These are phyloP conservation scores for Danio choprae DNA, from an alignment of 2,797 vertebrate genomes.

Conservation along the genomic window DNA sequence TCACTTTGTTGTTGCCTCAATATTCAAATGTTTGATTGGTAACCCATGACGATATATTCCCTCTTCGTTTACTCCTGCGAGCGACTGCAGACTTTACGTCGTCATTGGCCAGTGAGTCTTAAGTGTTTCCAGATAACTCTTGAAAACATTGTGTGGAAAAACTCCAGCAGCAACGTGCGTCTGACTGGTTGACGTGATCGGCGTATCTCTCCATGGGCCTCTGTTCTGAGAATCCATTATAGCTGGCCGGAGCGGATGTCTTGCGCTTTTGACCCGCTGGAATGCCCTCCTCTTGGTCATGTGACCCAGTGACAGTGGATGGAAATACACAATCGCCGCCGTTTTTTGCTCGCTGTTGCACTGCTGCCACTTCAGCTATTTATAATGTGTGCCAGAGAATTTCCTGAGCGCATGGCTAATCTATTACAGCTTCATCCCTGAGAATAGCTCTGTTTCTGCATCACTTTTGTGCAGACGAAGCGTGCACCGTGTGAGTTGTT, in stretches of 20 bases:
- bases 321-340: slow-evolving; percentile 65
- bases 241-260: slow-evolving; percentile 29
- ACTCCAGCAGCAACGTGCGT: slow-evolving; percentile 24
- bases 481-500: background rate
- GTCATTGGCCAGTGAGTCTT: background rate
- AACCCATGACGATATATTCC: background rate
- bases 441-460: slow-evolving; percentile 56
- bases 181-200: slow-evolving; percentile 1
- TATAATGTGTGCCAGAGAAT: slow-evolving; percentile 59
- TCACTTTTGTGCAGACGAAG: background rate
- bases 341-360: slow-evolving; percentile 48
- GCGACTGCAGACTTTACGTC: slow-evolving; percentile 6
- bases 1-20: too few species aligned
- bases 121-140: slow-evolving; percentile 47
- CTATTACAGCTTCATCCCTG: slow-evolving; percentile 56
- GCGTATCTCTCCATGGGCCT: background rate
- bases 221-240: background rate
- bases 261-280: slow-evolving; percentile 22
- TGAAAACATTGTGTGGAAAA: slow-evolving; percentile 34
- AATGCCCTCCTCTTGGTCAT: slow-evolving; percentile 47
- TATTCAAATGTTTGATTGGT: background rate
- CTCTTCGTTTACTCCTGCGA: background rate
- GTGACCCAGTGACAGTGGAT: slow-evolving; percentile 66
- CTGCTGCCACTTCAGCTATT: slow-evolving; percentile 60
- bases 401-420: slow-evolving; percentile 55